Base-by-base conservation (phyloP, 2,888 invertebrate species). In the Tuta absoluta region DNA sequence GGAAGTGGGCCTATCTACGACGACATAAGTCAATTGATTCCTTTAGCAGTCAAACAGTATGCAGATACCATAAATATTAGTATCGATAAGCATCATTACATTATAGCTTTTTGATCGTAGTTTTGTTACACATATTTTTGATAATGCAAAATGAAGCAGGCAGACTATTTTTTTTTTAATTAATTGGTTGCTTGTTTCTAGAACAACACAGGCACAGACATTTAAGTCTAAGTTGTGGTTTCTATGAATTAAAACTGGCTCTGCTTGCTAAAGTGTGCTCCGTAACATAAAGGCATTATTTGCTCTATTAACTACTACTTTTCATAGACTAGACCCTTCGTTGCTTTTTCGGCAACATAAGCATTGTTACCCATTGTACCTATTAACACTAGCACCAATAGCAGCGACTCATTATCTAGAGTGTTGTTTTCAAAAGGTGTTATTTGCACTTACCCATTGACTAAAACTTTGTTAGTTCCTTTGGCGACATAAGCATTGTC, bases 401-500 rank as follows among this genome's bases (percentile, higher is more conserved):
- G 38, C 12, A n/a, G 17, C 4, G 48, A 8, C n/a, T 14, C 7
- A 19, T 2, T 48, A n/a, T n/a, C 48, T 2, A 19, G 48, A 5
- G 48, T 48, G 17, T 17, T 48, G 8, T n/a, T 48, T 17, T 14
- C 17, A n/a, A 48, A 48, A 17, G 14, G 48, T 19, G 7, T 48
- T 17, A 11, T 11, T 45, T n/a, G 63, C 11, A 83, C 91, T 79
- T 82, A 93, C 86, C 88, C 89, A 71, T 87, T 87, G 0, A 92
- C 89, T 12, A 95, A 84, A 11, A 82, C 87, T 72, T 89, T 92
- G 0, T 95, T 95, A 0, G 96, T 96, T 58, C 94, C 92, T 71
- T 95, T 94, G 68, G 94, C 93, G 0, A 94, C 93, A 74, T 93
- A 94, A 0, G 95, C 97, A 0, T 93, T 87, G 10, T 94, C 88